phyloP scores from a whole-genome alignment of 35 echinoderm and acorn worm genomes.

The Strongylocentrotus purpuratus region DNA sequence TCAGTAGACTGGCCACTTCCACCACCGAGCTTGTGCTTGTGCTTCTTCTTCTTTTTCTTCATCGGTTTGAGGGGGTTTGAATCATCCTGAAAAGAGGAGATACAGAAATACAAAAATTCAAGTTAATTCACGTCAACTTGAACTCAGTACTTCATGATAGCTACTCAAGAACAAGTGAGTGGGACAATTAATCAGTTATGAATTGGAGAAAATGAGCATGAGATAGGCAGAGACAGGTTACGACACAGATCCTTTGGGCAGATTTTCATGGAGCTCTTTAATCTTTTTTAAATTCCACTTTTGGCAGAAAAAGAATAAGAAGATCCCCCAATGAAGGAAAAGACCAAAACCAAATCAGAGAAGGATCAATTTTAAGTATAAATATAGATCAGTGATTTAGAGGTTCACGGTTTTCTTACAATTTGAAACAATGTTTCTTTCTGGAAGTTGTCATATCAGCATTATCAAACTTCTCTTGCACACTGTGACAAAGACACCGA shows the following conservation, averaged over 20 bases:
- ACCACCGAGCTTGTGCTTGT: slow-evolving; percentile 3
- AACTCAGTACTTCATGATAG: not conserved
- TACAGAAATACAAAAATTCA: not conserved
- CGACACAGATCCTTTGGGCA: not conserved
- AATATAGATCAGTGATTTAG: too few relatives aligned
- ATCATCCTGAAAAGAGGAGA: not conserved
- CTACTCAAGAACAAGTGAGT: not conserved
- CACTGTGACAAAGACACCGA: too few relatives aligned
- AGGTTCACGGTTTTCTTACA: too few relatives aligned
- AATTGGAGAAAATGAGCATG: not conserved
- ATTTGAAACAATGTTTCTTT: too few relatives aligned
- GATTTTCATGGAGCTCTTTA: not conserved
- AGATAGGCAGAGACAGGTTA: not conserved
- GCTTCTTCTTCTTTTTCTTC: slow-evolving; percentile 59
- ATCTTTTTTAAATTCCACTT: not conserved
- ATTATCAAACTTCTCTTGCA: too few relatives aligned
- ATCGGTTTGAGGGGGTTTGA: not conserved
- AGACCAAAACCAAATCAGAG: too few relatives aligned
- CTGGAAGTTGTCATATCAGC: too few relatives aligned
- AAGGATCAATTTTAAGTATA: too few relatives aligned
- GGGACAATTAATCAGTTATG: not conserved
- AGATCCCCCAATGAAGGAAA: too few relatives aligned
- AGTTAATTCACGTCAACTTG: not conserved
- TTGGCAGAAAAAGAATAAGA: not conserved
- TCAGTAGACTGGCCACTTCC: slow-evolving; percentile 58